Evolutionary conservation across 1,140 invertebrate genomes (phyloP).

Genomic region (Nautilus pompilius): DNA sequence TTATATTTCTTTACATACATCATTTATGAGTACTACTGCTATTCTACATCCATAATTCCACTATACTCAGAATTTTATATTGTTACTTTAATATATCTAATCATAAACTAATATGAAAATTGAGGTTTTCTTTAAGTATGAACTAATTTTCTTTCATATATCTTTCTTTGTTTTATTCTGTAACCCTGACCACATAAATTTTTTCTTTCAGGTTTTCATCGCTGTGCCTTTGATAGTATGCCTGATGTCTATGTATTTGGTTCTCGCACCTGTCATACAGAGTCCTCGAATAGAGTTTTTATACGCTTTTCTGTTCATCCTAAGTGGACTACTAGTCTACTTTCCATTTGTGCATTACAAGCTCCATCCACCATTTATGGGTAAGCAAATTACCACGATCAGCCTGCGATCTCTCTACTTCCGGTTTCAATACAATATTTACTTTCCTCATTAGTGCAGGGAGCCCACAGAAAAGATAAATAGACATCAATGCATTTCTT

Average conservation of each 20-base stretch:
- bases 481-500: background rate
- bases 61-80: too few relatives aligned
- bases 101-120: too few relatives aligned
- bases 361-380: constrained; percentile 46
- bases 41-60: too few relatives aligned
- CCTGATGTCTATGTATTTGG: constrained; percentile 70
- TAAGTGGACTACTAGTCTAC: constrained; percentile 71
- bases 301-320: constrained; percentile 71
- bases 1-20: too few relatives aligned
- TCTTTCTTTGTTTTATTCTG: too few relatives aligned
- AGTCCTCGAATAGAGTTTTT: constrained; percentile 77
- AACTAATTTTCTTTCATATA: too few relatives aligned
- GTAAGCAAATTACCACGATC: constrained; percentile 63
- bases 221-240: constrained; percentile 73
- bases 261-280: constrained; percentile 73
- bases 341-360: constrained; percentile 75
- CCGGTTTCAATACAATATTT: constrained; percentile 3
- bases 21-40: too few relatives aligned
- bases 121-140: too few relatives aligned
- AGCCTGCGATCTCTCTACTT: background rate
- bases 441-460: background rate
- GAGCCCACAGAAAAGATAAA: background rate
- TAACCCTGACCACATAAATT: background rate
- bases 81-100: too few relatives aligned
- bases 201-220: constrained; percentile 69